Conservation (phyloP, 2,797 vertebrate genomes). For the Anguilla obscura region DNA sequence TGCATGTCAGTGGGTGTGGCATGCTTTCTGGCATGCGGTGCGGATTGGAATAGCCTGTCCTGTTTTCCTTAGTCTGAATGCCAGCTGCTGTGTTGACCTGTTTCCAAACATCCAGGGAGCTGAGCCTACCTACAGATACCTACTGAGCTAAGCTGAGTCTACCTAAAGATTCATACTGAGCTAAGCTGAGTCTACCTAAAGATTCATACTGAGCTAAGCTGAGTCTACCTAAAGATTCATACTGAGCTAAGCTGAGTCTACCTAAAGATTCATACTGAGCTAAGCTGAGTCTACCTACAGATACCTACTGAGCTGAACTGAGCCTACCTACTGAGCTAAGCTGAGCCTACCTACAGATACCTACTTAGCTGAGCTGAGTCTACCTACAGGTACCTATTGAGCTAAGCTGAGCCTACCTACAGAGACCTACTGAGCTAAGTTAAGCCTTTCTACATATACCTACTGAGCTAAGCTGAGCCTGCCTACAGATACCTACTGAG, state of each 20-base stretch:
- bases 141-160: neutral
- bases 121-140: neutral
- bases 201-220: neutral
- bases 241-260: neutral
- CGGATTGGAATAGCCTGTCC: neutral
- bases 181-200: neutral
- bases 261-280: neutral
- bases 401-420: neutral
- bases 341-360: neutral
- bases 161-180: neutral
- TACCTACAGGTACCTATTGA: no score
- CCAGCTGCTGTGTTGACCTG: slow-evolving; percentile 6
- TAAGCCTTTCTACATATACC: neutral
- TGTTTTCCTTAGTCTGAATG: slow-evolving; percentile 3
- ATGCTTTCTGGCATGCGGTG: neutral
- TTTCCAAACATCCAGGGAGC: neutral
- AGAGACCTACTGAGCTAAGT: neutral
- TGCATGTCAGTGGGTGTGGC: slow-evolving; percentile 6
- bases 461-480: neutral
- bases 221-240: neutral
- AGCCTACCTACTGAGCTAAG: neutral
- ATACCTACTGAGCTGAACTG: neutral
- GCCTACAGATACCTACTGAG: neutral
- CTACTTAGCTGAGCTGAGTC: no score
- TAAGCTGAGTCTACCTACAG: neutral